These are phyloP conservation scores for Petromus typicus DNA, from an alignment of 2,113 vertebrate genomes.

Conservation along the genomic window DNA sequence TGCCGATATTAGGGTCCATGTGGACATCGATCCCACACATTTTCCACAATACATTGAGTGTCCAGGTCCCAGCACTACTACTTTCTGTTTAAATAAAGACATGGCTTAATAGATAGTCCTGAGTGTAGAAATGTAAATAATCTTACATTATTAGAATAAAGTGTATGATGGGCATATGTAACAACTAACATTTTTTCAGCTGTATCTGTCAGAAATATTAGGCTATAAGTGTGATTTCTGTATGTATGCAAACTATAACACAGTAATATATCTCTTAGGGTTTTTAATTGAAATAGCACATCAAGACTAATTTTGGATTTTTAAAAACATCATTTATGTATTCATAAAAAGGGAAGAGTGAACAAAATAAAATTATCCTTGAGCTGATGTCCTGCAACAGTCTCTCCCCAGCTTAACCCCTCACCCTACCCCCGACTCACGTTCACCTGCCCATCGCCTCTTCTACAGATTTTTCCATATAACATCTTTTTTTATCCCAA, in stretches of 20 bases:
- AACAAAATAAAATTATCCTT: no score
- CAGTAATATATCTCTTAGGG: no score
- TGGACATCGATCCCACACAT: constrained; percentile 99
- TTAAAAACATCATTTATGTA: no score
- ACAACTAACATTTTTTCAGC: background rate
- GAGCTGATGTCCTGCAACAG: no score
- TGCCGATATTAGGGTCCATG: constrained; percentile 99
- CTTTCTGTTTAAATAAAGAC: constrained; percentile 90
- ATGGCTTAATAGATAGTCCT: background rate
- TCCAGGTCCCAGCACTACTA: constrained; percentile 98
- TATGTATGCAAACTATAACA: no score
- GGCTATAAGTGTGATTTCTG: background rate
- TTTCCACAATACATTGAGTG: constrained; percentile 98
- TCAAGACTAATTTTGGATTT: no score
- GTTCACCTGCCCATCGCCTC: no score
- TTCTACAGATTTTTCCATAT: background rate
- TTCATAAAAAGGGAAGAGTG: no score
- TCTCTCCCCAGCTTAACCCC: no score
- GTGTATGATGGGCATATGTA: background rate
- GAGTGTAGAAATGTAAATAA: constrained; percentile 19
- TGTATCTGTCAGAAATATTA: background rate
- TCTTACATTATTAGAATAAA: background rate
- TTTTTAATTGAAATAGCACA: no score
- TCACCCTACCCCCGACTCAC: no score
- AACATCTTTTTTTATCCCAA: background rate